Evolutionary conservation across 2,888 invertebrate genomes (phyloP), one percentile per base, ranked within the genome.

Genomic region (Dysmachus trigonus): DNA sequence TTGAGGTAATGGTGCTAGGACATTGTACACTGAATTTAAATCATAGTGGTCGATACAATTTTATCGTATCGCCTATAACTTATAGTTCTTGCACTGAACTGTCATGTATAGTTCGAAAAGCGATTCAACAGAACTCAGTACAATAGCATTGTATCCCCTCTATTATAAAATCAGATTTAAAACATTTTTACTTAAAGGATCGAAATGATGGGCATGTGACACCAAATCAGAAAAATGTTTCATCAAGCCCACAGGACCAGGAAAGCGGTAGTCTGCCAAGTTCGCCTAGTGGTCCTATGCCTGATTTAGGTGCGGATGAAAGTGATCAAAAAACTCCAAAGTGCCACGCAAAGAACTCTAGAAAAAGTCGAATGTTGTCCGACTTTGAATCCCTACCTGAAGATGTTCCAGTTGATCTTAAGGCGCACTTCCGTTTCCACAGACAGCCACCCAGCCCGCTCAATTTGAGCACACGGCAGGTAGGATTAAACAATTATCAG

Each of bases 361-460:
- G 89, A 8, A 89, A 88, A 83, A 88, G 86, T 83, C 89, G 88
- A 87, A 79, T 88, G 15, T 53, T 89, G 38, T 88, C 91, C 0
- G 92, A 92, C 79, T 92, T 92, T 81, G 92, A 92, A 88, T 91
- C 90, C 31, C 87, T 92, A 47, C 92, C 92, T 4, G 92, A 92
- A 89, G 91, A 91, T 89, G 90, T 90, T 77, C 90, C 90, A 41
- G 91, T 90, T 30, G 90, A 91, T 41, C 90, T 90, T 35, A 91
- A 90, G 85, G 87, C 88, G 13, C 85, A 89, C 88, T 72, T 84
- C 2, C 87, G 90, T 83, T 89, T 90, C 7, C 89, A 89, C 76
- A 91, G 90, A 87, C 87, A 89, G 85, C 91, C 91, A 1, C 92
- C 92, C 2, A 92, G 91, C 89, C 92, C 92, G 0, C 87, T 92